Conservation (phyloP, 1,140 invertebrate species). For the Probaryconus sp. region DNA sequence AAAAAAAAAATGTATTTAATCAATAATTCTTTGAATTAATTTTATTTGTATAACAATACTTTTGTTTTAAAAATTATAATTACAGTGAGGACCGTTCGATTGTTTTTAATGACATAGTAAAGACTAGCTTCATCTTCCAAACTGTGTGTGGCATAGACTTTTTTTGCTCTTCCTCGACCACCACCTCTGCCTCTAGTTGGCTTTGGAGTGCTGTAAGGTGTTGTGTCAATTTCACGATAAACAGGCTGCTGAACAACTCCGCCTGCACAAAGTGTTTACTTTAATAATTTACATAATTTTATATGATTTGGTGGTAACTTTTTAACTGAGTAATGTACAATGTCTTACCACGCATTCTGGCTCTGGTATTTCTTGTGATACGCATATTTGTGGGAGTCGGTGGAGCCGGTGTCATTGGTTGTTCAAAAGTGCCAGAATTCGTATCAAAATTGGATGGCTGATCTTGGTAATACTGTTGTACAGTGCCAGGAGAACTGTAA, state of each 20-base stretch:
- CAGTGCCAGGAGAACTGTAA: conserved; percentile 72
- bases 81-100: conserved; percentile 87
- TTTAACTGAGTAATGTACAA: conserved; percentile 10
- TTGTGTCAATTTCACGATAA: conserved; percentile 75
- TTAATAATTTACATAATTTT: not conserved
- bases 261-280: conserved; percentile 45
- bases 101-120: conserved; percentile 89
- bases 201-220: conserved; percentile 67
- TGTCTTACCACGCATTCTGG: conserved; percentile 73
- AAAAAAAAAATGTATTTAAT: conserved; percentile 10
- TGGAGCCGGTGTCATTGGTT: conserved; percentile 76
- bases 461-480: conserved; percentile 73
- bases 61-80: conserved; percentile 66
- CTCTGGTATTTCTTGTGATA: conserved; percentile 77
- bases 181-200: conserved; percentile 65
- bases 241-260: conserved; percentile 74
- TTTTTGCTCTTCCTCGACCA: conserved; percentile 75
- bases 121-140: conserved; percentile 88
- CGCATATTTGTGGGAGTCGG: conserved; percentile 75
- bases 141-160: conserved; percentile 76
- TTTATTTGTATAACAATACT: too few relatives aligned
- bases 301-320: not conserved
- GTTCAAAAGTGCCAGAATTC: conserved; percentile 72
- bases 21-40: conserved; percentile 15
- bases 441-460: conserved; percentile 66